Evolutionary conservation across 2,797 vertebrate species (phyloP).

Genomic region (Microctenopoma stevenorrisi): DNA sequence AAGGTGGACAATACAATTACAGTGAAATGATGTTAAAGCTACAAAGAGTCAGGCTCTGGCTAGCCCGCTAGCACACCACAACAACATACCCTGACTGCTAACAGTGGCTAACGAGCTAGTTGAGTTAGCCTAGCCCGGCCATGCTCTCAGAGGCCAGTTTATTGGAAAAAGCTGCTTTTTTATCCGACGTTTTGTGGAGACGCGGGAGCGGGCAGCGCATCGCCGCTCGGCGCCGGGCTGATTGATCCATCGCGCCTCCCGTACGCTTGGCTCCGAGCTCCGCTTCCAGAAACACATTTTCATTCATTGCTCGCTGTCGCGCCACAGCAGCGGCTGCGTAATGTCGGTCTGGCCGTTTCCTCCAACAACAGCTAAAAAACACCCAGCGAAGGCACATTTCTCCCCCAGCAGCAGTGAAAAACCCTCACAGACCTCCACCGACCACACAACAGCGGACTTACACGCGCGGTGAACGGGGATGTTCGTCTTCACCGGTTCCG

Average conservation of each 20-base stretch:
- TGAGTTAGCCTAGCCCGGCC: conserved; percentile 77
- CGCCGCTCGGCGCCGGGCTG: conserved; percentile 49
- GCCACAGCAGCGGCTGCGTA: conserved; percentile 64
- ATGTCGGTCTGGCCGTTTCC: conserved; percentile 68
- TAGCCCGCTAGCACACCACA: conserved; percentile 2
- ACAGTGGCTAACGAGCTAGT: conserved; percentile 55
- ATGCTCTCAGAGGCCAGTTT: conserved; percentile 74
- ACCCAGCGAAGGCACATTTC: neutral
- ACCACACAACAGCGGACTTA: conserved; percentile 45
- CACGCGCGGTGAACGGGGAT: conserved; percentile 61
- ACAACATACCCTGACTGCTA: conserved; percentile 45
- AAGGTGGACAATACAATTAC: fast-evolving
- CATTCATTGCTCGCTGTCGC: conserved; percentile 83
- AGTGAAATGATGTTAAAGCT: neutral
- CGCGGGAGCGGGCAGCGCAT: conserved; percentile 41
- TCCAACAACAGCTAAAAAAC: conserved; percentile 2
- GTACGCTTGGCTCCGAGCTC: conserved; percentile 70
- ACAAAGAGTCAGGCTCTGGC: conserved; percentile 6
- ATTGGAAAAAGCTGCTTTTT: conserved; percentile 35
- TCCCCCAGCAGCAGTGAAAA: neutral
- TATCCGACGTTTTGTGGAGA: conserved; percentile 16
- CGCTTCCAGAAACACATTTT: conserved; percentile 74
- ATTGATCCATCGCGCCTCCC: conserved; percentile 82
- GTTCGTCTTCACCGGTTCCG: conserved; percentile 70
- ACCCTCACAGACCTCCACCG: neutral